A percentile compares a stretch with the other conserved stretches of the same genome.
Evolutionary conservation across 2,113 vertebrate genomes (phyloP).

Genomic region (Myocastor coypus): DNA sequence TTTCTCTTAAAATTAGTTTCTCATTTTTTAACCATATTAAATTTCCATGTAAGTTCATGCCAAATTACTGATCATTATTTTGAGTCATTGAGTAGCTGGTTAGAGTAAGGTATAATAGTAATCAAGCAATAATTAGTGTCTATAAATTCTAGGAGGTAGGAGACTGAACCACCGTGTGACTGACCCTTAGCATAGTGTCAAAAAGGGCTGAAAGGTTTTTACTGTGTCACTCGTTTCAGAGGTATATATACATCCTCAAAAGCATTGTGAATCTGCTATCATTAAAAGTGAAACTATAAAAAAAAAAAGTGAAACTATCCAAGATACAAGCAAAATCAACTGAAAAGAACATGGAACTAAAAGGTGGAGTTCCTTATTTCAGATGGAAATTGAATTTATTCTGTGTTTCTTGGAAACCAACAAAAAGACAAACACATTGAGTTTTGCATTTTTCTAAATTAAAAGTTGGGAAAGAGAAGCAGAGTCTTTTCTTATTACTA

Average conservation of each 20-base stretch:
- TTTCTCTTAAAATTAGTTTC: not conserved
- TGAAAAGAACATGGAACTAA: not conserved
- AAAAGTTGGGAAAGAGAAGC: not conserved
- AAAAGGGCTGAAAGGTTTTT: not conserved
- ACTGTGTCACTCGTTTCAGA: not conserved
- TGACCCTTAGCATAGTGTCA: not conserved
- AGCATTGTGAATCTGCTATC: not conserved
- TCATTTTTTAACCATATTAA: not conserved
- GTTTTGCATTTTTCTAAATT: not conserved
- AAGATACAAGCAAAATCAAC: not conserved
- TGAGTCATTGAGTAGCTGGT: not conserved
- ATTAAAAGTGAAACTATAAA: not conserved
- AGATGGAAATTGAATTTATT: not conserved
- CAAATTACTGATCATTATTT: not conserved
- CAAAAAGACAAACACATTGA: not conserved
- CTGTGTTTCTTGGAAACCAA: not conserved
- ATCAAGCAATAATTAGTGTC: not conserved
- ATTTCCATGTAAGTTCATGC: not conserved
- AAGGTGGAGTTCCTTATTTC: not conserved
- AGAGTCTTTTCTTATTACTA: not conserved
- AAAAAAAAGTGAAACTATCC: not conserved
- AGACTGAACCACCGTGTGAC: not conserved
- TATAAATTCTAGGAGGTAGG: not conserved
- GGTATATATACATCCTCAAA: not conserved
- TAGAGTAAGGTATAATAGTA: not conserved